Evolutionary conservation across 2,797 vertebrate species (phyloP).

Genomic region (Apogon talboti): DNA sequence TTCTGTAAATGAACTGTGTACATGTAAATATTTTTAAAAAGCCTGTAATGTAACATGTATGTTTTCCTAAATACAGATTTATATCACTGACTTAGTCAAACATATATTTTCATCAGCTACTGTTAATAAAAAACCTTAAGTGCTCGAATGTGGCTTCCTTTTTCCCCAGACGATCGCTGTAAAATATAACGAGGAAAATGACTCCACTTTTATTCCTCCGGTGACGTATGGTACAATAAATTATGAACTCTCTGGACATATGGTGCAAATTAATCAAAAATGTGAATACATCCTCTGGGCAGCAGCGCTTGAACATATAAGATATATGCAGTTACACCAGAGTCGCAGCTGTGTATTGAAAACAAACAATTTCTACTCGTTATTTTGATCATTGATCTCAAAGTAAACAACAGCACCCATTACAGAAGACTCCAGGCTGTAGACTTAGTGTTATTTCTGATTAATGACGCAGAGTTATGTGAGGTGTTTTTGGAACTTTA

Average conservation of each 20-base stretch:
- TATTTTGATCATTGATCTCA: slow-evolving; percentile 2
- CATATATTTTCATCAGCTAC: slow-evolving; percentile 36
- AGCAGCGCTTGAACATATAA: neutral
- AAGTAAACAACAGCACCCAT: too few relatives aligned
- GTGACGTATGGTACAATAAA: slow-evolving; percentile 18
- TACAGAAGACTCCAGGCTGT: too few relatives aligned
- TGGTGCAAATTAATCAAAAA: slow-evolving; percentile 21
- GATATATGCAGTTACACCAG: neutral
- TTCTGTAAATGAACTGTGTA: slow-evolving; percentile 65
- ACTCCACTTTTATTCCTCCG: slow-evolving; percentile 11
- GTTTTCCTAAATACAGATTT: slow-evolving; percentile 64
- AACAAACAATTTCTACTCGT: neutral
- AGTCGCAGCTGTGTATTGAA: slow-evolving; percentile 1
- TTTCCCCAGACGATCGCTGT: neutral
- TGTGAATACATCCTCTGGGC: neutral
- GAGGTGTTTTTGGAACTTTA: too few relatives aligned
- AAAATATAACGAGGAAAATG: neutral
- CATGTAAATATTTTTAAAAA: slow-evolving; percentile 76
- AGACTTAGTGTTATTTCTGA: too few relatives aligned
- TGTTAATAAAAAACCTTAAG: slow-evolving; percentile 55
- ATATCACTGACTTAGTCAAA: slow-evolving; percentile 42
- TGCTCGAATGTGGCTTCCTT: neutral
- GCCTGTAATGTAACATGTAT: slow-evolving; percentile 43
- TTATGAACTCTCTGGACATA: neutral
- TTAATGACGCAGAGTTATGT: too few relatives aligned